A percentile compares a stretch with the other conserved stretches of the same genome.
These are phyloP conservation scores for Thysanoteuthis rhombus DNA, from an alignment of 2,888 invertebrate genomes.

Conservation along the genomic window DNA sequence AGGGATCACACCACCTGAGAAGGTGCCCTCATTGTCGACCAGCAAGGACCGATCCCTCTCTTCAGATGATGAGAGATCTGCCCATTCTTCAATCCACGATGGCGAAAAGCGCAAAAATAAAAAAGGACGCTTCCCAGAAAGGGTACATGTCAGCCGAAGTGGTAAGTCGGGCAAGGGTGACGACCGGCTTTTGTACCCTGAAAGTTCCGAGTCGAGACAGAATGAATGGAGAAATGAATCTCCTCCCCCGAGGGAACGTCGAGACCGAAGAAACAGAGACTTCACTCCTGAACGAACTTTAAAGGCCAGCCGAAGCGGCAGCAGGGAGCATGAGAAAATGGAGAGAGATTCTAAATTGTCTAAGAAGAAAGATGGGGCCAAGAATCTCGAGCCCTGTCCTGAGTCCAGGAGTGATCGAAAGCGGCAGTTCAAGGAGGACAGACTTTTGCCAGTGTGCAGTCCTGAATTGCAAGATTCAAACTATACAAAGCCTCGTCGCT, in stretches of 20 bases:
- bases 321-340: conserved; percentile 14
- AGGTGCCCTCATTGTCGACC: neutral
- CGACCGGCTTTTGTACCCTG: neutral
- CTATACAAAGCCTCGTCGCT: neutral
- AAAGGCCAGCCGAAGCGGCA: neutral
- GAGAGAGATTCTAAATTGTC: conserved; percentile 21
- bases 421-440: conserved; percentile 23
- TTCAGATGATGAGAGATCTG: conserved; percentile 18
- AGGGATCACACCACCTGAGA: conserved; percentile 22
- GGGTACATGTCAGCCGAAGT: neutral
- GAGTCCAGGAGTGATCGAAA: neutral
- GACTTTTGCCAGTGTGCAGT: conserved; percentile 21
- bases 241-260: neutral
- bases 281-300: conserved; percentile 13
- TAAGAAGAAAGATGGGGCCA: neutral
- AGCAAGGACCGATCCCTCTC: conserved; percentile 13
- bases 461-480: conserved; percentile 17
- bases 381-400: neutral
- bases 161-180: neutral
- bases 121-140: neutral
- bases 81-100: conserved; percentile 16
- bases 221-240: conserved; percentile 28
- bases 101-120: conserved; percentile 29
- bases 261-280: neutral
- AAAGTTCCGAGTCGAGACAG: neutral